phyloP scores from a whole-genome alignment of 1,140 invertebrate species.

The Vanessa tameamea region DNA sequence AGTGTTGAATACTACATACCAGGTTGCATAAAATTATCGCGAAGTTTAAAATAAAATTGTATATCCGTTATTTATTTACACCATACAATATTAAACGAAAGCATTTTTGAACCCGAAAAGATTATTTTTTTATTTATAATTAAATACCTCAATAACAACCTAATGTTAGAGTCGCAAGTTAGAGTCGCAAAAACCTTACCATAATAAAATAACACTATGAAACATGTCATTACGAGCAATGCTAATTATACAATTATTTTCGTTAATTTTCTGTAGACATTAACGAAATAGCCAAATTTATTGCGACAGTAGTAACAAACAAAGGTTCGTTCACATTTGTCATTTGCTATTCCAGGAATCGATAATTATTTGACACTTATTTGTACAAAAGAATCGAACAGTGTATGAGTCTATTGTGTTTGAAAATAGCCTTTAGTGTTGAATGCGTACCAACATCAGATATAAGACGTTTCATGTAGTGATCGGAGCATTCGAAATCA shows the following conservation, averaged over 20 bases:
- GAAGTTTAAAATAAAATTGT: no score
- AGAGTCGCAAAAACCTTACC: no score
- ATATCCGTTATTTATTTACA: neutral
- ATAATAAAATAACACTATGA: no score
- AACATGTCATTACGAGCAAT: no score
- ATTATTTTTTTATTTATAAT: no score
- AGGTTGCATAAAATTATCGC: no score
- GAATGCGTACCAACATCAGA: constrained; percentile 9
- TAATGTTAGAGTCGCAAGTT: no score
- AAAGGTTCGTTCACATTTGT: neutral
- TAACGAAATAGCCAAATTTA: neutral
- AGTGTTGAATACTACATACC: no score
- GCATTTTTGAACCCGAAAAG: no score
- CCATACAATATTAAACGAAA: neutral
- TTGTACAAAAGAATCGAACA: constrained; percentile 26
- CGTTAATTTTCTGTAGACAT: neutral
- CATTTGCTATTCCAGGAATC: constrained; percentile 8
- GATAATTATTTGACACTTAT: constrained; percentile 16
- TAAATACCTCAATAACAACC: no score
- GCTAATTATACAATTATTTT: no score
- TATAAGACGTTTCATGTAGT: constrained; percentile 23
- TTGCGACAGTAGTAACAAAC: neutral
- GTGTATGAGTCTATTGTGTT: constrained; percentile 20
- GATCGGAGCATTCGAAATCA: constrained; percentile 15
- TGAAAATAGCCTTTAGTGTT: constrained; percentile 14